A percentile compares a stretch with the other conserved stretches of the same genome.
These are phyloP conservation scores for Tenthredo notha DNA, from an alignment of 2,888 invertebrate genomes.

Conservation along the genomic window DNA sequence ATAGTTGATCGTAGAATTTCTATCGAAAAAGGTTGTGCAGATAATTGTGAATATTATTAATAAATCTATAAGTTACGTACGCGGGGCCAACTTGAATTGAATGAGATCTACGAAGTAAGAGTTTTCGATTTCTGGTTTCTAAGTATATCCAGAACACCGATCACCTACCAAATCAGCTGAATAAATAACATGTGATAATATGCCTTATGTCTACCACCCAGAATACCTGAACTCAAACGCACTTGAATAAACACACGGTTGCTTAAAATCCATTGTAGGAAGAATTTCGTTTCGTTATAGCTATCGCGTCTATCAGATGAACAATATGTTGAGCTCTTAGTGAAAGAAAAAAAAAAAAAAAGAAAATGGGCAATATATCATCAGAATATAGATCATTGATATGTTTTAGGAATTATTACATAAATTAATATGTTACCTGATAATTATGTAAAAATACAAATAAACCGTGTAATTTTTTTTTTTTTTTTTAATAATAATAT, in stretches of 20 bases:
- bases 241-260: conserved; percentile 33
- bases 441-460: neutral
- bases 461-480: no score
- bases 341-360: neutral
- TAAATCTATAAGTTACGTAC: conserved; percentile 24
- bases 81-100: conserved; percentile 15
- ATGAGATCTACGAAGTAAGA: conserved; percentile 32
- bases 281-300: conserved; percentile 11
- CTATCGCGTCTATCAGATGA: neutral
- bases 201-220: neutral
- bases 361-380: neutral
- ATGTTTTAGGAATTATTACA: neutral
- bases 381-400: neutral
- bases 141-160: conserved; percentile 26
- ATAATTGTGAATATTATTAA: neutral
- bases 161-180: conserved; percentile 13
- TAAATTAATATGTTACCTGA: neutral
- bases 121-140: conserved; percentile 6
- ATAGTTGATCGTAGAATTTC: neutral
- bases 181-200: conserved; percentile 43
- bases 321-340: neutral
- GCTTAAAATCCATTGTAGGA: conserved; percentile 43
- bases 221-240: conserved; percentile 4
- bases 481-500: no score
- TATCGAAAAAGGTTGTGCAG: neutral